A percentile compares a stretch with the other conserved stretches of the same genome.
Evolutionary conservation across 1,140 invertebrate genomes (phyloP).

Genomic region (Diorhabda sublineata): DNA sequence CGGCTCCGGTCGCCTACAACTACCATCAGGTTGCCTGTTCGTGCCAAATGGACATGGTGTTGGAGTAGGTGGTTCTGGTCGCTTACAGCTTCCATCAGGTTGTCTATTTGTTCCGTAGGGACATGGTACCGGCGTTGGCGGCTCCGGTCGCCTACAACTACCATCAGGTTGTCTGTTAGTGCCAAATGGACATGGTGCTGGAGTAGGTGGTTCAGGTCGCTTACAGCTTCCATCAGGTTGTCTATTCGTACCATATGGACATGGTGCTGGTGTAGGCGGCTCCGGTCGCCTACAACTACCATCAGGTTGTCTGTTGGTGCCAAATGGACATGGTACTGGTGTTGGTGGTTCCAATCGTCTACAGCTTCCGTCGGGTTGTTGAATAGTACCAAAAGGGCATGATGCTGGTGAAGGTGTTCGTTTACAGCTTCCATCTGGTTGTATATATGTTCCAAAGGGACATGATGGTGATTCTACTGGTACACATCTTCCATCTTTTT

Average conservation of each 20-base stretch:
- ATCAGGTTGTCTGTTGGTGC: too few relatives aligned
- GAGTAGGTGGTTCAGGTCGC: not conserved
- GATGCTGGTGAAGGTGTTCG: conserved; percentile 10
- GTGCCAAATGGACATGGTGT: conserved; percentile 22
- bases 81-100: conserved; percentile 20
- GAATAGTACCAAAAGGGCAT: conserved; percentile 26
- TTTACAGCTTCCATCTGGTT: conserved; percentile 25
- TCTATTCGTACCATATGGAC: not conserved
- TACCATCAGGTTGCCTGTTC: conserved; percentile 21
- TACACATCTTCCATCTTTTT: conserved; percentile 23
- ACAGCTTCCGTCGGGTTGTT: conserved; percentile 8
- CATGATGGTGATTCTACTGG: conserved; percentile 16
- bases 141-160: not conserved
- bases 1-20: conserved; percentile 14
- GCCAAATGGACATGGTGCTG: conserved; percentile 12
- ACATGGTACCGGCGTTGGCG: not conserved
- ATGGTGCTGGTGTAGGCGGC: not conserved
- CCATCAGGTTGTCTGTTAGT: conserved; percentile 17
- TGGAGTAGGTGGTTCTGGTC: not conserved
- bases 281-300: not conserved
- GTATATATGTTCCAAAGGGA: conserved; percentile 26
- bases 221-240: conserved; percentile 1
- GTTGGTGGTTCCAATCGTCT: conserved; percentile 6
- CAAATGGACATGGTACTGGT: conserved; percentile 19
- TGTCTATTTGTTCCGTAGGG: not conserved